phyloP scores from a whole-genome alignment of 2,888 invertebrate species.

The Unio pictorum region DNA sequence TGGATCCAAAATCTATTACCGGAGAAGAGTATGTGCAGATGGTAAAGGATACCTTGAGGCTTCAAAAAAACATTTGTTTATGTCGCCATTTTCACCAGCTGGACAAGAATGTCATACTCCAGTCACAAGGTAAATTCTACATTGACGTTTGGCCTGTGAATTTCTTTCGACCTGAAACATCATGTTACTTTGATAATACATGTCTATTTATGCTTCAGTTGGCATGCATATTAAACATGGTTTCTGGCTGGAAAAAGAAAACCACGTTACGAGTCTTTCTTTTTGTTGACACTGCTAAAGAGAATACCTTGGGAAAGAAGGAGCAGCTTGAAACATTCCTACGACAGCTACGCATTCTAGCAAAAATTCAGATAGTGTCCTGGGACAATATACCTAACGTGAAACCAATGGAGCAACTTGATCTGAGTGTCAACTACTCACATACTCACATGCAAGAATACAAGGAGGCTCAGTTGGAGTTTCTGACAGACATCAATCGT shows the following conservation, averaged over 20 bases:
- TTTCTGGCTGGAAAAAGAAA: slow-evolving; percentile 78
- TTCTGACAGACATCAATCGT: slow-evolving; percentile 73
- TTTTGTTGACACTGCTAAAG: slow-evolving; percentile 73
- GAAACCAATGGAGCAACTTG: slow-evolving; percentile 14
- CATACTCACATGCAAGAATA: slow-evolving; percentile 49
- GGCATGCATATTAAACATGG: slow-evolving; percentile 95
- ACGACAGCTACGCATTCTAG: slow-evolving; percentile 88
- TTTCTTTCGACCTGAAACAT: slow-evolving; percentile 84
- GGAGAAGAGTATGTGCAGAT: slow-evolving; percentile 85
- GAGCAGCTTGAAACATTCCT: slow-evolving; percentile 77
- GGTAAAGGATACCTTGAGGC: slow-evolving; percentile 87
- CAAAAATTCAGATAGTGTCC: slow-evolving; percentile 79
- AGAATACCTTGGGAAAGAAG: slow-evolving; percentile 63
- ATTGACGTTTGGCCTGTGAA: slow-evolving; percentile 99
- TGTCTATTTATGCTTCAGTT: slow-evolving; percentile 95
- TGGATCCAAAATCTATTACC: slow-evolving; percentile 37
- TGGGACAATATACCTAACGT: slow-evolving; percentile 73
- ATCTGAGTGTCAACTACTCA: slow-evolving; percentile 31
- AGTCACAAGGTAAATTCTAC: slow-evolving; percentile 79
- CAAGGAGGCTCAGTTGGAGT: slow-evolving; percentile 49
- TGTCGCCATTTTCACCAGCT: slow-evolving; percentile 91
- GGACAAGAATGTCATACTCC: slow-evolving; percentile 83
- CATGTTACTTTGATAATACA: slow-evolving; percentile 90
- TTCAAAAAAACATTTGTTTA: slow-evolving; percentile 95
- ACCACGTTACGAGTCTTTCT: slow-evolving; percentile 87